Conservation (phyloP, 2,113 vertebrate genomes). For the Cyprinodon brontotheroides region DNA sequence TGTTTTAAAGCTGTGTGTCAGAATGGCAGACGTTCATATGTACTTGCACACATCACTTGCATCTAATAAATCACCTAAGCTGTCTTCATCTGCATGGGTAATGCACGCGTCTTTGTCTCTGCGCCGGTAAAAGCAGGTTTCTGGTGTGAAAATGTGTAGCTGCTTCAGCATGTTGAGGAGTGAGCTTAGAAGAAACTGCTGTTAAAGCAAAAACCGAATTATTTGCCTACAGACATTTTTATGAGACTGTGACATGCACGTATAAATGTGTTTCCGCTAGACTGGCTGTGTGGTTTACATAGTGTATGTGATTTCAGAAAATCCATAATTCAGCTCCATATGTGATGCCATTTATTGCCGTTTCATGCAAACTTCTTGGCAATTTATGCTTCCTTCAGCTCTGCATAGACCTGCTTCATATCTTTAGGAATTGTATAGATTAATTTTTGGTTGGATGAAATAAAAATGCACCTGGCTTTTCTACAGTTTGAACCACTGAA, state of each 20-base stretch:
- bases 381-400: slow-evolving; percentile 8
- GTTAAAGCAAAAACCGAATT: slow-evolving; percentile 64
- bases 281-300: slow-evolving; percentile 45
- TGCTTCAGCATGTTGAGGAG: slow-evolving; percentile 34
- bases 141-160: slow-evolving; percentile 38
- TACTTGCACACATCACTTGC: slow-evolving; percentile 10
- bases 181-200: slow-evolving; percentile 49
- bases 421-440: neutral
- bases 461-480: no score
- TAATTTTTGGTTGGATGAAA: neutral
- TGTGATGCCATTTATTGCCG: neutral
- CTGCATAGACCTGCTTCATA: neutral
- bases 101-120: slow-evolving; percentile 31
- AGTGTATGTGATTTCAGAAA: slow-evolving; percentile 36
- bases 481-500: no score
- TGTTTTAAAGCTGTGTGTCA: slow-evolving; percentile 4
- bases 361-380: neutral
- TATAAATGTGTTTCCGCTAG: slow-evolving; percentile 59
- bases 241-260: slow-evolving; percentile 39
- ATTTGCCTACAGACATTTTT: slow-evolving; percentile 61
- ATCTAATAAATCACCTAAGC: slow-evolving; percentile 49
- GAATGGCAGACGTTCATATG: slow-evolving; percentile 18
- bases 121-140: slow-evolving; percentile 12
- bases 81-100: slow-evolving; percentile 49
- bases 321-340: slow-evolving; percentile 15